Percentiles rank a stretch among this genome's conserved stretches.
phyloP scores from a whole-genome alignment of 2,797 vertebrate genomes.

The Aplochiton taeniatus region DNA sequence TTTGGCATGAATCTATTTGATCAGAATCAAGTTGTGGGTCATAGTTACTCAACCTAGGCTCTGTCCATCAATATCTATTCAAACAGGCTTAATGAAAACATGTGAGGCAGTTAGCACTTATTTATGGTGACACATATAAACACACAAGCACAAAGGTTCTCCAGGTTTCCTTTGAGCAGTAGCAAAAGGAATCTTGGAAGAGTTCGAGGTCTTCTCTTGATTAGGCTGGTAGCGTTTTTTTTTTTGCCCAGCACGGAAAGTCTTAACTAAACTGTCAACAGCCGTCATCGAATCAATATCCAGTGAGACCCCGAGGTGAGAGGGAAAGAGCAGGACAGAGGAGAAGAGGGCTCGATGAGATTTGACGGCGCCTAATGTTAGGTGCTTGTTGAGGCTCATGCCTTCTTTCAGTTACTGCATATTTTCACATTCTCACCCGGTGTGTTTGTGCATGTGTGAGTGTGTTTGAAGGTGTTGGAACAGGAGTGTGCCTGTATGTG shows the following conservation, averaged over 20 bases:
- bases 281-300: constrained; percentile 40
- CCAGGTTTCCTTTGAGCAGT: not conserved
- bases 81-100: constrained; percentile 76
- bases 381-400: constrained; percentile 59
- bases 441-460: not conserved
- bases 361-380: constrained; percentile 51
- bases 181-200: not conserved
- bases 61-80: constrained; percentile 70
- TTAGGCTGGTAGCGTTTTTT: constrained; percentile 56
- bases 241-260: constrained; percentile 61
- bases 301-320: constrained; percentile 22
- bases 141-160: not conserved
- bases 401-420: constrained; percentile 62
- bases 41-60: constrained; percentile 39
- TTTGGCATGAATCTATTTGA: not conserved
- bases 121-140: constrained; percentile 27
- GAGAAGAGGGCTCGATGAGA: constrained; percentile 34
- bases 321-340: not conserved
- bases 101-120: constrained; percentile 65
- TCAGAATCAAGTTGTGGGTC: not conserved
- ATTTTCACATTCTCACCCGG: constrained; percentile 58
- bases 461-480: constrained; percentile 45
- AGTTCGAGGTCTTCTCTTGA: constrained; percentile 35
- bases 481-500: constrained; percentile 31
- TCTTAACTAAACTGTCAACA: constrained; percentile 67